Evolutionary conservation across 2,113 vertebrate species (phyloP).

Genomic region (Ictidomys tridecemlineatus): DNA sequence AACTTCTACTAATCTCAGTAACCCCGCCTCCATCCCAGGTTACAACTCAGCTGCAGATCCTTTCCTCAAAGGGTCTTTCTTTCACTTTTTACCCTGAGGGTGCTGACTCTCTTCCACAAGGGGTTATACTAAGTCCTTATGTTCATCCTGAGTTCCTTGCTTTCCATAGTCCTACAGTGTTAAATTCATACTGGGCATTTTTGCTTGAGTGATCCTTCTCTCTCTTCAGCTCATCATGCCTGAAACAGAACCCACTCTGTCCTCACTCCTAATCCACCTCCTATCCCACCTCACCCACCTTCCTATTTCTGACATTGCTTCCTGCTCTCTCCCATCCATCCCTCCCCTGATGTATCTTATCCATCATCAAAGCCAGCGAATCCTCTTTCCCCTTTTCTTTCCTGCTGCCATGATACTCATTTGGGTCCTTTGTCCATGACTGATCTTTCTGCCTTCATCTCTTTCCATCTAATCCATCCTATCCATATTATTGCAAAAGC

Average conservation of each 20-base stretch:
- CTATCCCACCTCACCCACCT: background rate
- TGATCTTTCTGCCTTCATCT: conserved; percentile 29
- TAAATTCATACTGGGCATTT: conserved; percentile 11
- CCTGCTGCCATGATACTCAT: background rate
- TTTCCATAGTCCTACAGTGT: background rate
- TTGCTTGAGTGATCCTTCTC: conserved; percentile 23
- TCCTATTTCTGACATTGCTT: conserved; percentile 10
- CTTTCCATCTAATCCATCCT: conserved; percentile 1
- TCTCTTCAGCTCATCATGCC: background rate
- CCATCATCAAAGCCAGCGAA: background rate
- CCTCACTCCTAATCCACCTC: background rate
- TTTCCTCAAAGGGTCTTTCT: background rate
- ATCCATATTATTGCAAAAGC: background rate
- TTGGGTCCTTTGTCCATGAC: background rate
- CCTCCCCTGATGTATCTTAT: background rate
- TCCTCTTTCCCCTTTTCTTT: background rate
- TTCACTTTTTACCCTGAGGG: background rate
- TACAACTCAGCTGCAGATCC: background rate
- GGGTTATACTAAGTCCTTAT: background rate
- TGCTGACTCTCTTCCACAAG: background rate
- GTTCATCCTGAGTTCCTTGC: background rate
- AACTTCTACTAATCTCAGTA: background rate
- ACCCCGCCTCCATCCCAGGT: background rate
- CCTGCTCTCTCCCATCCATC: background rate
- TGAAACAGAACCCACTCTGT: conserved; percentile 30